These are phyloP conservation scores for Hirundichthys speculiger DNA, from an alignment of 2,113 vertebrate genomes.

Conservation along the genomic window DNA sequence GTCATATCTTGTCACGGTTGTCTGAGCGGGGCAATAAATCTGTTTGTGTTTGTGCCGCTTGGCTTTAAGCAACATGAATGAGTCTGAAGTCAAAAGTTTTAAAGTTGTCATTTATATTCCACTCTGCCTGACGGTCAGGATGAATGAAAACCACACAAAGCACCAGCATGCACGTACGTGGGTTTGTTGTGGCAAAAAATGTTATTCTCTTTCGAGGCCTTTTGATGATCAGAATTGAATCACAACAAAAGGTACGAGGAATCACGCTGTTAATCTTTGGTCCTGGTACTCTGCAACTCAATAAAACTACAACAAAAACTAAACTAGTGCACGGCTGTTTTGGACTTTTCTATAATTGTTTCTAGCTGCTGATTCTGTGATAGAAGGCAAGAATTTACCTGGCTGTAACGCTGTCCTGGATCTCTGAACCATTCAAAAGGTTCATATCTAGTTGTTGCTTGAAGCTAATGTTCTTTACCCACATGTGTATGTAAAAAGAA, in stretches of 20 bases:
- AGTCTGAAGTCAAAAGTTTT: conserved; percentile 4
- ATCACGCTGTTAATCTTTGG: background rate
- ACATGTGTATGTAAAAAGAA: too few relatives aligned
- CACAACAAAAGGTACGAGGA: conserved; percentile 25
- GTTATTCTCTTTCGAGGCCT: conserved; percentile 13
- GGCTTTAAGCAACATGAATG: background rate
- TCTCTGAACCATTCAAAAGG: too few relatives aligned
- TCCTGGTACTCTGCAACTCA: background rate
- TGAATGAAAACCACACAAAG: conserved; percentile 18
- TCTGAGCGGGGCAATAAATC: conserved; percentile 7
- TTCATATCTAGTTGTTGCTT: too few relatives aligned
- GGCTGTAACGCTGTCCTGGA: too few relatives aligned
- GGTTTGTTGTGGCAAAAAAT: background rate
- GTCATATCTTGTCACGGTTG: conserved; percentile 22
- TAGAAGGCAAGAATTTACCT: too few relatives aligned
- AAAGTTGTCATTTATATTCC: conserved; percentile 1
- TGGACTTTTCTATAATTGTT: too few relatives aligned
- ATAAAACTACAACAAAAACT: too few relatives aligned
- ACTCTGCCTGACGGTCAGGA: conserved; percentile 1
- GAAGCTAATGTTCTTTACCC: too few relatives aligned
- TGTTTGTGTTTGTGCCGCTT: background rate
- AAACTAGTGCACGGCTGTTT: background rate
- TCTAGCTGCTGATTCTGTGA: too few relatives aligned
- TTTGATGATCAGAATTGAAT: conserved; percentile 22
- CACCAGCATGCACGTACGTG: too few relatives aligned